phyloP scores from a whole-genome alignment of 1,140 invertebrate genomes.

The Lasioglossum baleicum region DNA sequence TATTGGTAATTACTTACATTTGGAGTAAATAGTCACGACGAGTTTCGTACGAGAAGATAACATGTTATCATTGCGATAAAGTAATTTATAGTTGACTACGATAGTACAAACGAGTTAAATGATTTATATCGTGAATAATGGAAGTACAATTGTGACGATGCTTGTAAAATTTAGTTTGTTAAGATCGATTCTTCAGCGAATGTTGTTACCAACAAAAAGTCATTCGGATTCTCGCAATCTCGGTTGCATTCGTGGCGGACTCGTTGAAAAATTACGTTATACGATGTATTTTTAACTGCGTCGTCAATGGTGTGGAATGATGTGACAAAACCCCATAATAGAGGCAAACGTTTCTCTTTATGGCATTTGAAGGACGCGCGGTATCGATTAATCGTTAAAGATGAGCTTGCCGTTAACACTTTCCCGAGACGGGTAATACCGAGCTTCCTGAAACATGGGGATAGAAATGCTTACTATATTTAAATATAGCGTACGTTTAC shows the following conservation, averaged over 20 bases:
- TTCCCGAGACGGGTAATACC: constrained; percentile 21
- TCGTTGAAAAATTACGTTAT: neutral
- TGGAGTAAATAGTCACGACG: constrained; percentile 39
- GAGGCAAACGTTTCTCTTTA: constrained; percentile 43
- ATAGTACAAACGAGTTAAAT: neutral
- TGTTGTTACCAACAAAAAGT: neutral
- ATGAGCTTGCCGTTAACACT: neutral
- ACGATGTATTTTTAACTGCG: constrained; percentile 39
- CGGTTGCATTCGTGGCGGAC: too few species aligned
- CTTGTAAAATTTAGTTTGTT: too few species aligned
- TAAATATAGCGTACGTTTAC: too few species aligned
- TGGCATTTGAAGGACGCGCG: constrained; percentile 33
- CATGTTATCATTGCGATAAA: neutral
- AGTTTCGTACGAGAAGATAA: constrained; percentile 6
- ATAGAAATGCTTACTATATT: neutral
- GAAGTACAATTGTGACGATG: too few species aligned
- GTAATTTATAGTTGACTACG: neutral
- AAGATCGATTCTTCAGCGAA: too few species aligned
- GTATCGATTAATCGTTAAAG: constrained; percentile 44
- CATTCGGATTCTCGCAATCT: neutral
- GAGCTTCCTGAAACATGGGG: constrained; percentile 41
- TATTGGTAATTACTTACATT: constrained; percentile 54
- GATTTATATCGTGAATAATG: neutral
- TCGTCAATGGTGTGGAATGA: constrained; percentile 12
- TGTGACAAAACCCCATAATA: constrained; percentile 33